These are phyloP conservation scores for Oreocharis arfaki DNA, from an alignment of 2,113 vertebrate genomes.

Conservation along the genomic window DNA sequence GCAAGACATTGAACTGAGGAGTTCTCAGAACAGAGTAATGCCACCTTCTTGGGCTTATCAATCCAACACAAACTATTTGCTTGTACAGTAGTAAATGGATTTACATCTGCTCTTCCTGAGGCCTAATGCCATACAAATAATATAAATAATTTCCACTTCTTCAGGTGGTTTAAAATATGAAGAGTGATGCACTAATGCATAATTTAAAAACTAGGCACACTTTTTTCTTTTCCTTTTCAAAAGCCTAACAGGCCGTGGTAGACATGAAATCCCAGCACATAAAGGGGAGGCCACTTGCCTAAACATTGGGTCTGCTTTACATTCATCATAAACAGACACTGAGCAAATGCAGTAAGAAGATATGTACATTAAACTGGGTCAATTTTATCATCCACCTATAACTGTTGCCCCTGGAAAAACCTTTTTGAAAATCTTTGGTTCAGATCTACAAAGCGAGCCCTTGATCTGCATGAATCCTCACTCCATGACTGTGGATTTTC, in stretches of 20 bases:
- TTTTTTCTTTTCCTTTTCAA: background rate
- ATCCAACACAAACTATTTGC: background rate
- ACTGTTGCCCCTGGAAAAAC: background rate
- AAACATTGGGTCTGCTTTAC: background rate
- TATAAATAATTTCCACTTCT: background rate
- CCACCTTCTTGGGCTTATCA: background rate
- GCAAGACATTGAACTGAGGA: background rate
- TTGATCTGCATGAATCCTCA: background rate
- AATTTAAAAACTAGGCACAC: background rate
- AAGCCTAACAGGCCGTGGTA: background rate
- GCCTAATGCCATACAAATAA: background rate
- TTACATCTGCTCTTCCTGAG: background rate
- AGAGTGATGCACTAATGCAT: background rate
- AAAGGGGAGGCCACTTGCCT: background rate
- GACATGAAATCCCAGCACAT: background rate
- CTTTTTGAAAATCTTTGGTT: background rate
- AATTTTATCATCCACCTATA: background rate
- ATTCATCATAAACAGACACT: background rate
- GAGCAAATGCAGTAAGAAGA: background rate
- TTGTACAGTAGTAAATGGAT: background rate
- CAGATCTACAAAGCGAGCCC: background rate
- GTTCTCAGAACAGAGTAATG: background rate
- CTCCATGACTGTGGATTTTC: background rate
- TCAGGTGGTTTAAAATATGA: background rate
- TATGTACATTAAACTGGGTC: background rate